These are phyloP conservation scores for Phaethornis superciliosus DNA, from an alignment of 2,113 vertebrate genomes.

Conservation along the genomic window DNA sequence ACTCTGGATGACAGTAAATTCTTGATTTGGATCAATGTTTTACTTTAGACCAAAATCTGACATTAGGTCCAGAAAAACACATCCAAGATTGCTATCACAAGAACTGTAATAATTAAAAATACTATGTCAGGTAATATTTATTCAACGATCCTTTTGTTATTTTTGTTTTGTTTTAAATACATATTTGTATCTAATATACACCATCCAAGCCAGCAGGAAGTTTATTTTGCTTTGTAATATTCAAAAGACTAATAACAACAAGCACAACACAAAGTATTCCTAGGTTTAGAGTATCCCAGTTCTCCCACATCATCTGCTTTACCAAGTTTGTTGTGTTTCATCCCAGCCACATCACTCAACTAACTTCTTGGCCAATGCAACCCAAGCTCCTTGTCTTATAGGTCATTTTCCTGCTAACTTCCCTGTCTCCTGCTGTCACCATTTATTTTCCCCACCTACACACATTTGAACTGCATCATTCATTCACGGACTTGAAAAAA, in stretches of 20 bases:
- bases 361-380: background rate
- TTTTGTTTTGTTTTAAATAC: background rate
- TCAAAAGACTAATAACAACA: background rate
- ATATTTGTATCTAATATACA: background rate
- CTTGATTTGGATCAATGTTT: background rate
- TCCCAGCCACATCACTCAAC: background rate
- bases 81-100: background rate
- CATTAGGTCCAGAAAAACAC: background rate
- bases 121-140: background rate
- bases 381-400: background rate
- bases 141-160: background rate
- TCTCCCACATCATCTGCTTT: background rate
- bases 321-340: background rate
- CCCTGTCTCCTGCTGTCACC: conserved; percentile 5
- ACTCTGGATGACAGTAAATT: background rate
- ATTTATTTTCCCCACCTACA: background rate
- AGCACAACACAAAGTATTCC: background rate
- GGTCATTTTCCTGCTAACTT: background rate
- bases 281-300: background rate
- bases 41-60: background rate
- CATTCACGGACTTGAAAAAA: conserved; percentile 13
- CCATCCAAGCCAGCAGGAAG: background rate
- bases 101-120: background rate
- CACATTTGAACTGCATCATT: background rate
- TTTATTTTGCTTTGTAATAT: background rate